Percentiles rank a stretch among this genome's conserved stretches.
These are phyloP conservation scores for Nasonia giraulti DNA, from an alignment of 1,140 invertebrate genomes.

Conservation along the genomic window DNA sequence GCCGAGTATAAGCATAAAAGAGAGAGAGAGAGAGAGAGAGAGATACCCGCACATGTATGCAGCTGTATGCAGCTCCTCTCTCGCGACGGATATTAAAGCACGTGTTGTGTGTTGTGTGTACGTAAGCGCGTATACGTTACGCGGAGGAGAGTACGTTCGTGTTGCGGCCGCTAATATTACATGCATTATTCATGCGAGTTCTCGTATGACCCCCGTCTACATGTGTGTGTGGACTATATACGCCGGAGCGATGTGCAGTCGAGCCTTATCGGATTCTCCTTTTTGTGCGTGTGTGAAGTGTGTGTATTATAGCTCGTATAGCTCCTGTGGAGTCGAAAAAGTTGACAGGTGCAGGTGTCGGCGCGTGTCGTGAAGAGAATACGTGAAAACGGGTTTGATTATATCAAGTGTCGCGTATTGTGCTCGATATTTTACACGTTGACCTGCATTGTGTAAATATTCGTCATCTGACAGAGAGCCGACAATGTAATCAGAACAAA, in stretches of 20 bases:
- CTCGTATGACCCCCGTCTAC: conserved; percentile 12
- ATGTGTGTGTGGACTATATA: background rate
- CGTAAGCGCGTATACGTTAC: conserved; percentile 14
- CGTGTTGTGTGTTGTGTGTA: conserved; percentile 5
- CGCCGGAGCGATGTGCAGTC: background rate
- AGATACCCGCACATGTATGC: background rate
- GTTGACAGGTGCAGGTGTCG: no score
- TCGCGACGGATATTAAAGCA: conserved; percentile 26
- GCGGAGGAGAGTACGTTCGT: conserved; percentile 4
- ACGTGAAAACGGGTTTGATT: no score
- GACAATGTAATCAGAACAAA: no score
- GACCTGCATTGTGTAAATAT: no score
- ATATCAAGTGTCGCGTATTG: no score
- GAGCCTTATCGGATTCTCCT: background rate
- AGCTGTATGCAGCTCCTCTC: background rate
- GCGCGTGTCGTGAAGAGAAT: no score
- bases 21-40: background rate
- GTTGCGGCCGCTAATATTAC: conserved; percentile 39
- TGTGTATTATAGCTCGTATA: background rate
- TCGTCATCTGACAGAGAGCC: no score
- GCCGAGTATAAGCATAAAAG: background rate
- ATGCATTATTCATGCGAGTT: conserved; percentile 40
- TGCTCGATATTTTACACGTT: no score
- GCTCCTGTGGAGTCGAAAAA: no score
- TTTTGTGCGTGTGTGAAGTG: background rate